A percentile compares a stretch with the other conserved stretches of the same genome.
These are phyloP conservation scores for Pluvianellus socialis DNA, from an alignment of 2,113 vertebrate species.

Conservation along the genomic window DNA sequence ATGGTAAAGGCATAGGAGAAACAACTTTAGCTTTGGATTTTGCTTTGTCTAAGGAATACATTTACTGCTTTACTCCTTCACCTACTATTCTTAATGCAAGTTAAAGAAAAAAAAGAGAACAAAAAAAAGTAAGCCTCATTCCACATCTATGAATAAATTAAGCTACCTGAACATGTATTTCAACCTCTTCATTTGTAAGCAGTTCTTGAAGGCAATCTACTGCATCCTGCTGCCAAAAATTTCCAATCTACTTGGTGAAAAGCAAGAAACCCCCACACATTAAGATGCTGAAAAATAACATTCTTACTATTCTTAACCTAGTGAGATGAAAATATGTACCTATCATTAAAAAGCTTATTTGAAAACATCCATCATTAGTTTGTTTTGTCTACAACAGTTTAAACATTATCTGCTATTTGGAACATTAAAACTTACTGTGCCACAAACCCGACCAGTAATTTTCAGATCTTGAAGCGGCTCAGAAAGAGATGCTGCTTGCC, in stretches of 20 bases:
- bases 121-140: background rate
- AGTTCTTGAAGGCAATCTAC: conserved; percentile 83
- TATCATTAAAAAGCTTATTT: background rate
- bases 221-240: conserved; percentile 85
- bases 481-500: background rate
- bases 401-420: background rate
- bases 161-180: conserved; percentile 83
- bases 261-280: background rate
- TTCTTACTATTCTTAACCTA: background rate
- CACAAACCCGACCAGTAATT: background rate
- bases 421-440: background rate
- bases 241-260: conserved; percentile 76
- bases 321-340: accelerated
- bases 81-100: background rate
- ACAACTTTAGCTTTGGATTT: background rate
- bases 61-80: background rate
- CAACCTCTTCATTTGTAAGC: conserved; percentile 81
- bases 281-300: background rate
- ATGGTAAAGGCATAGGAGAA: background rate
- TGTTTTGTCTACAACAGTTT: background rate
- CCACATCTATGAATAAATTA: background rate
- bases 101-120: background rate
- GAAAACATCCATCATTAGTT: background rate
- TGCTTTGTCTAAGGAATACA: background rate
- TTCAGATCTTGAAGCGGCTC: background rate